phyloP scores from a whole-genome alignment of 2,113 vertebrate species.

The Periophthalmodon schlosseri region DNA sequence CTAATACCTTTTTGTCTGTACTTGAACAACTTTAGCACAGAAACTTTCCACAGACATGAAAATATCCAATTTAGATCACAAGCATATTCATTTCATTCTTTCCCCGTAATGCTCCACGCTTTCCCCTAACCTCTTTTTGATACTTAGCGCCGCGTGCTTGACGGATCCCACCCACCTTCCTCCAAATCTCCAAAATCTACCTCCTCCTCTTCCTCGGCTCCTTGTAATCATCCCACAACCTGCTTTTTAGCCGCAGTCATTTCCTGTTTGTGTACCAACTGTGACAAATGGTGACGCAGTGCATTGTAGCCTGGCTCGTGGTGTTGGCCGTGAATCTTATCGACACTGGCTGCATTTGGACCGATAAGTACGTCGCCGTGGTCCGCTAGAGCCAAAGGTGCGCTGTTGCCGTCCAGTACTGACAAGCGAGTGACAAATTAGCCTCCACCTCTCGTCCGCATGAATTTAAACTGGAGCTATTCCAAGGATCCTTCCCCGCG shows the following conservation, averaged over 20 bases:
- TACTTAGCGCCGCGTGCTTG: conserved; percentile 24
- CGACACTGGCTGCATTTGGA: conserved; percentile 16
- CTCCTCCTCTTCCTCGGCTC: conserved; percentile 15
- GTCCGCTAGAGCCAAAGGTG: conserved; percentile 26
- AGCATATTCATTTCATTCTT: conserved; percentile 25
- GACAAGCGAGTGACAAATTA: conserved; percentile 51
- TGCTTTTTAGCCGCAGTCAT: conserved; percentile 13
- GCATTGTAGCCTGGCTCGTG: background rate
- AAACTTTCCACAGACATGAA: background rate
- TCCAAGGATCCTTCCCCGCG: conserved; percentile 23
- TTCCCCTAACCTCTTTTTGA: conserved; percentile 31
- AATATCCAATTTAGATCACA: conserved; percentile 1
- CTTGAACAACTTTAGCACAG: background rate
- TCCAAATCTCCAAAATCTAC: conserved; percentile 32
- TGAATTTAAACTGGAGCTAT: conserved; percentile 31
- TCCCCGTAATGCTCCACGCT: conserved; percentile 22
- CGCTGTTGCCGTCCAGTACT: conserved; percentile 40
- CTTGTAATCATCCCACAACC: conserved; percentile 17
- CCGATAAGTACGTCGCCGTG: conserved; percentile 28
- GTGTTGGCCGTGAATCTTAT: conserved; percentile 16
- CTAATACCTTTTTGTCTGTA: background rate
- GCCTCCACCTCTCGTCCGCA: conserved; percentile 35
- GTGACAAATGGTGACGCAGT: conserved; percentile 18
- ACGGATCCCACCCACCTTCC: conserved; percentile 8
- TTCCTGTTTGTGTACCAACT: conserved; percentile 7